Base-by-base conservation (phyloP, 2,888 invertebrate genomes). In the Cryptops parisi region DNA sequence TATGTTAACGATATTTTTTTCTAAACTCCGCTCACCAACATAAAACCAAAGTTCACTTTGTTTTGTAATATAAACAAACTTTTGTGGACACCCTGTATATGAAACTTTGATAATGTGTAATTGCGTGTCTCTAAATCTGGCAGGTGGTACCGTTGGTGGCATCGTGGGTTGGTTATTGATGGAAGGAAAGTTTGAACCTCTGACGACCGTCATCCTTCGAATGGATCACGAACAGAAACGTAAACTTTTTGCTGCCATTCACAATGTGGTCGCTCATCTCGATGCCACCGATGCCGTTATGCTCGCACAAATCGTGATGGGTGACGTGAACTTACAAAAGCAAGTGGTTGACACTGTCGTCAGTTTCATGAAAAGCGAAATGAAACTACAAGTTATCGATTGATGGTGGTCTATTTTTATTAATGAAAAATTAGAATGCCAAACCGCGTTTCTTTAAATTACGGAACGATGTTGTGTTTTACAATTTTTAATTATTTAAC, bases 371-470 rank as follows among this genome's bases (percentile, higher is more conserved):
- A 19, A 26, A 9, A 23, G 41, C 23, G 41, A 50, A 50, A 21
- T 50, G 41, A 23, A 26, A 26, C 40, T 50, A 41, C 24, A 50
- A n/a, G 24, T 50, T 15, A 4, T 50, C 19, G 50, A 50, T 50
- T 50, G 24, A 50, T 21, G 12, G n/a, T n/a, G n/a, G n/a, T n/a
- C n/a, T n/a, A n/a, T n/a, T n/a, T n/a, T n/a, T n/a, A n/a, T n/a
- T n/a, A n/a, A n/a, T n/a, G n/a, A n/a, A n/a, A n/a, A n/a, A n/a
- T n/a, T n/a, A n/a, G n/a, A n/a, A n/a, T n/a, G n/a, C n/a, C n/a
- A n/a, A n/a, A n/a, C n/a, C n/a, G n/a, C n/a, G n/a, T n/a, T n/a
- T n/a, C n/a, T n/a, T n/a, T n/a, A n/a, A n/a, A n/a, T n/a, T n/a
- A n/a, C n/a, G n/a, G n/a, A n/a, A n/a, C n/a, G n/a, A n/a, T n/a